Evolutionary conservation across 2,797 vertebrate species (phyloP), one percentile per base, ranked within the genome.

Genomic region (Mergus octosetaceus): DNA sequence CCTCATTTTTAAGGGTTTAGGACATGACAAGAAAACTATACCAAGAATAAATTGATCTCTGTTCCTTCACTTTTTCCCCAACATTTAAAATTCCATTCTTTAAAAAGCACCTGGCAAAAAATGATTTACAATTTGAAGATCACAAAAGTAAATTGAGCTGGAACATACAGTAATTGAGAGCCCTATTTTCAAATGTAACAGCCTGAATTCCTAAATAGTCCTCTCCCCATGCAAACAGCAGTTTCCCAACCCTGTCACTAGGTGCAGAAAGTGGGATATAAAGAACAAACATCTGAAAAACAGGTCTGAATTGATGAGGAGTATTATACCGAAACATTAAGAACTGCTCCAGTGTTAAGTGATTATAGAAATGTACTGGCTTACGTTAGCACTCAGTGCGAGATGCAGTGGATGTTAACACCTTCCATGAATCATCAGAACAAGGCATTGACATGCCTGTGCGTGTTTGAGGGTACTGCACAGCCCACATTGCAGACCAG

Each of bases 1-100:
- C 18, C 49, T 90, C 20, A 90, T 89, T 95, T 95, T 87, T 79
- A 85, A 87, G 57, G 49, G 78, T 74, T 92, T 87, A 60, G 45
- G 45, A 64, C 38, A 77, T 43, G 74, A 77, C 54, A 83, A 78
- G 85, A 83, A 89, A 94, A 83, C 49, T 10, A 13, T 39, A 47
- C 24, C 21, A 47, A 47, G 41, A 80, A 96, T 45, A 91, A 96
- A 81, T 4, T 57, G 58, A 73, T 89, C 80, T 89, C 65, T 89
- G 36, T 30, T 74, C 66, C 38, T 76, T 91, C 3, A 10, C 9
- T 14, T 58, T 12, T 8, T 1, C 0, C 0, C 8, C 22, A 22
- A 57, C n/a, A 68, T 34, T 66, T 58, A 54, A 68, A 78, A 58
- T 56, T 76, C 28, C 57, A 4, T 15, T 85, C 73, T 74, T 87